phyloP scores from a whole-genome alignment of 2,888 invertebrate species.

The Leucoptera coffeella region DNA sequence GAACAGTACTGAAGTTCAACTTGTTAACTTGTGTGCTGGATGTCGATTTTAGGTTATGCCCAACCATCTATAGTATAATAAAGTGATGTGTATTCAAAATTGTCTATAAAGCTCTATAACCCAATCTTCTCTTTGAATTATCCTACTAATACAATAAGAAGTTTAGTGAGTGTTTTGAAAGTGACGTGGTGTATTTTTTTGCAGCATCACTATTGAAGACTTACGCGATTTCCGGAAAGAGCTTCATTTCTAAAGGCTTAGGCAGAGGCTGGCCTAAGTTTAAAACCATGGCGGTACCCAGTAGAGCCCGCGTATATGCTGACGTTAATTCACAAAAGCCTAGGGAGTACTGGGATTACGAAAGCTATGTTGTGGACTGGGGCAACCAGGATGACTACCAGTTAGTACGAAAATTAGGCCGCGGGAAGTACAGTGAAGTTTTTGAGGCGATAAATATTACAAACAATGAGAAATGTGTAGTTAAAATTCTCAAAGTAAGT shows the following conservation, averaged over 20 bases:
- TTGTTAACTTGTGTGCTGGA: slow-evolving; percentile 19
- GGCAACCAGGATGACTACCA: slow-evolving; percentile 99
- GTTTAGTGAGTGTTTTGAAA: slow-evolving; percentile 20
- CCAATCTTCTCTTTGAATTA: slow-evolving; percentile 3
- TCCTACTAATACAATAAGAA: slow-evolving; percentile 10
- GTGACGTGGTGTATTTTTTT: slow-evolving; percentile 47
- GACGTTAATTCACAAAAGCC: slow-evolving; percentile 98
- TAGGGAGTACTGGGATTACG: slow-evolving; percentile 99
- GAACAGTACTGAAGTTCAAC: no score
- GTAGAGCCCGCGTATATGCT: slow-evolving; percentile 95
- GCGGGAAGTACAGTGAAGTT: slow-evolving; percentile 99
- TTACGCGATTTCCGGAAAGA: slow-evolving; percentile 51
- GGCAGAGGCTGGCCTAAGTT: slow-evolving; percentile 40
- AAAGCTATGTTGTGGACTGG: slow-evolving; percentile 98
- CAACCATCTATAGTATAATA: slow-evolving; percentile 34
- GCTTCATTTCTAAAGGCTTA: slow-evolving; percentile 39
- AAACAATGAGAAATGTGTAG: slow-evolving; percentile 98
- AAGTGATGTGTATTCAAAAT: no score
- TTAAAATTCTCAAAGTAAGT: slow-evolving; percentile 91
- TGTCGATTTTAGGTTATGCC: slow-evolving; percentile 52
- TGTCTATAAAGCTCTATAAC: slow-evolving; percentile 41
- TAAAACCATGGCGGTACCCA: slow-evolving; percentile 80
- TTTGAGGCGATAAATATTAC: slow-evolving; percentile 99
- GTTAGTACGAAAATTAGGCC: slow-evolving; percentile 94
- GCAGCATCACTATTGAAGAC: slow-evolving; percentile 50